Conservation (phyloP, 2,113 vertebrate genomes). For the Aramus guarauna region DNA sequence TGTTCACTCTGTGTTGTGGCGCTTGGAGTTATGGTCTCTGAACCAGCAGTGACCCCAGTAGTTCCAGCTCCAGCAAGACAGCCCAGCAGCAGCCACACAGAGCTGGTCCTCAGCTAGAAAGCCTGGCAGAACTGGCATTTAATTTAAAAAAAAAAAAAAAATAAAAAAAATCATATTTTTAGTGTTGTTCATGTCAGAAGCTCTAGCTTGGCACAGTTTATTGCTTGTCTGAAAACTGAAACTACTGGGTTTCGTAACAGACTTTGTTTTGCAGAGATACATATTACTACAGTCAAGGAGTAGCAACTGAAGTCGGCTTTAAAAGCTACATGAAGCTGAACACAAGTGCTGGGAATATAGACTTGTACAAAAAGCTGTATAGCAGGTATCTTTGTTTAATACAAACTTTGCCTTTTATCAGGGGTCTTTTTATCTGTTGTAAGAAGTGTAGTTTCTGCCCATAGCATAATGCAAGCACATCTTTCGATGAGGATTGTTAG, state of each 20-base stretch:
- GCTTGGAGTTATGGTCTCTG: neutral
- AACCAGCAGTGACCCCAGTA: neutral
- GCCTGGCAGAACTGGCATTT: neutral
- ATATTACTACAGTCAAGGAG: slow-evolving; percentile 31
- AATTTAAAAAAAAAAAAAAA: neutral
- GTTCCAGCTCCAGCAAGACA: neutral
- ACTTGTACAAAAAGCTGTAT: slow-evolving; percentile 73
- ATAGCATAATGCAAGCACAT: neutral
- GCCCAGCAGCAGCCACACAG: neutral
- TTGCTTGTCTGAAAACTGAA: neutral
- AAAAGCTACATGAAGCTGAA: slow-evolving; percentile 74
- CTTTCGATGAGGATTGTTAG: neutral
- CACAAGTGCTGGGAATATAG: slow-evolving; percentile 29
- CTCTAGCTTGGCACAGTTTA: neutral
- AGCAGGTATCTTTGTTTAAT: slow-evolving; percentile 54
- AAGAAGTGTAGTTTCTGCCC: neutral
- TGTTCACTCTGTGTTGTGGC: fast-evolving
- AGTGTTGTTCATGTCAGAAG: neutral
- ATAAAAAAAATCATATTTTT: neutral
- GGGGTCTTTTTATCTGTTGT: neutral
- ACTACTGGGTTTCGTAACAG: neutral
- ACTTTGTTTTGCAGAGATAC: slow-evolving; percentile 51
- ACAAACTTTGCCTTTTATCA: neutral
- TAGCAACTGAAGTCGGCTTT: neutral
- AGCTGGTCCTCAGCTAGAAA: neutral